phyloP scores from a whole-genome alignment of 2,113 vertebrate species.

The Nycticryphes semicollaris region DNA sequence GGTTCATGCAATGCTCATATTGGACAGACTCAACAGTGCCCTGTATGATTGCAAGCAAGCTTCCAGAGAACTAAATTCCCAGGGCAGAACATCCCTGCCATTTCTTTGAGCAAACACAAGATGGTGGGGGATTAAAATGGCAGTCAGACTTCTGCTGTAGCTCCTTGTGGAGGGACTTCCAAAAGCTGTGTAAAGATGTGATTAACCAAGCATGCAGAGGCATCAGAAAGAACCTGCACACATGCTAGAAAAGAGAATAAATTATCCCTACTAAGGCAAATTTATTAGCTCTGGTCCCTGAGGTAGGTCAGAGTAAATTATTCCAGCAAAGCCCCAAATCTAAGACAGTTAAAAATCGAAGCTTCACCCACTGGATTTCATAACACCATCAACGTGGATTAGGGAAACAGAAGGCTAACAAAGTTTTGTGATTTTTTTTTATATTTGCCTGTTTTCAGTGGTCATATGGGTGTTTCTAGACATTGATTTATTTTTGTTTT shows the following conservation, averaged over 20 bases:
- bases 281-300: not conserved
- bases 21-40: not conserved
- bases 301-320: not conserved
- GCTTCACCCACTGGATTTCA: not conserved
- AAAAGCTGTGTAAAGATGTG: not conserved
- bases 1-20: too few species aligned
- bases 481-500: not conserved
- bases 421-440: fast-evolving
- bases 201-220: fast-evolving
- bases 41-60: not conserved
- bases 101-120: not conserved
- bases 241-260: not conserved
- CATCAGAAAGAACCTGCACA: not conserved
- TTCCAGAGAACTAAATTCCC: not conserved
- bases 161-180: not conserved
- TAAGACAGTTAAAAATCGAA: not conserved
- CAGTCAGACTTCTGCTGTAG: not conserved
- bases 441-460: not conserved
- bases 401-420: not conserved
- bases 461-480: fast-evolving
- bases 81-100: not conserved
- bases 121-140: not conserved
- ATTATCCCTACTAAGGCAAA: not conserved
- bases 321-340: not conserved
- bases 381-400: not conserved